Evolutionary conservation across 2,113 vertebrate genomes (phyloP).

Genomic region (Nannobrachium achirus): DNA sequence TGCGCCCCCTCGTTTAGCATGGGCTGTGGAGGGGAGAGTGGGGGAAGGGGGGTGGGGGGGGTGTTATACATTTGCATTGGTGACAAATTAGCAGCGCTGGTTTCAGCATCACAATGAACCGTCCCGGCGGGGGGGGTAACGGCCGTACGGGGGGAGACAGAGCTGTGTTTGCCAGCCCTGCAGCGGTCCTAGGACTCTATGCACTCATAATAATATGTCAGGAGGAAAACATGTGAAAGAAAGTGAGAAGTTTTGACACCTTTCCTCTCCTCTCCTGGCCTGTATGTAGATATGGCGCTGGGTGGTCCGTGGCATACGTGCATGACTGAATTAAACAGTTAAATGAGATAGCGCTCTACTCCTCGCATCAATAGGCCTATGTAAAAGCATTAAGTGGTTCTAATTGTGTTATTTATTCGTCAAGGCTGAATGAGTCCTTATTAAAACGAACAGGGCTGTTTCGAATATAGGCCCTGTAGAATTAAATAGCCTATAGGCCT

Average conservation of each 20-base stretch:
- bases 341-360: background rate
- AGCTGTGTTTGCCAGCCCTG: conserved; percentile 4
- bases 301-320: background rate
- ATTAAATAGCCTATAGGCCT: background rate
- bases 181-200: no score
- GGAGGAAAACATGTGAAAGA: background rate
- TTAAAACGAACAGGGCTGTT: background rate
- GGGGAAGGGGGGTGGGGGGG: no score
- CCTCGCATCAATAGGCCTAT: no score
- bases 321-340: conserved; percentile 4
- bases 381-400: background rate
- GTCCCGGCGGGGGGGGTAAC: conserved; percentile 24
- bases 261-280: background rate
- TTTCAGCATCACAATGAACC: conserved; percentile 34
- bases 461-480: no score
- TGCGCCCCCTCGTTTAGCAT: background rate
- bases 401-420: background rate
- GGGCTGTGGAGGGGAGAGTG: no score
- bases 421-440: background rate
- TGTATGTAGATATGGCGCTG: no score
- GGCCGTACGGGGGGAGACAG: conserved; percentile 2
- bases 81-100: conserved; percentile 35
- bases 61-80: conserved; percentile 30
- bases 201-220: no score
- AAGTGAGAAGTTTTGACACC: conserved; percentile 3